Evolutionary conservation across 2,797 vertebrate species (phyloP).

Genomic region (Lycodopsis pacificus): DNA sequence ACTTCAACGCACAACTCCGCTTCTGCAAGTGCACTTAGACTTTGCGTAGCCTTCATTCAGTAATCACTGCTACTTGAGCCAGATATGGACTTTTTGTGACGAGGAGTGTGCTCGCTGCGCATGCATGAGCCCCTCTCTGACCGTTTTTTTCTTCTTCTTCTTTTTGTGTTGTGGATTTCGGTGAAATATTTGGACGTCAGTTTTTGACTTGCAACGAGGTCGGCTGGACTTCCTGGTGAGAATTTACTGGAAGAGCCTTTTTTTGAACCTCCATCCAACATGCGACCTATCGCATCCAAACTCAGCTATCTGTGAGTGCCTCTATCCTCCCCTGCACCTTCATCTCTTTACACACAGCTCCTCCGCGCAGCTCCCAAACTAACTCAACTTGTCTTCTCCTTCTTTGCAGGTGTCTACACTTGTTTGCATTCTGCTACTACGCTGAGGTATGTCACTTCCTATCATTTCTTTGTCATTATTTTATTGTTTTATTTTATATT

Average conservation of each 20-base stretch:
- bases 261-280: slow-evolving; percentile 69
- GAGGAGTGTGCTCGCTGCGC: slow-evolving; percentile 32
- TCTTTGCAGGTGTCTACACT: slow-evolving; percentile 91
- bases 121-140: slow-evolving; percentile 3
- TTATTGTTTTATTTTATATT: background rate
- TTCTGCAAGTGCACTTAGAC: slow-evolving; percentile 74
- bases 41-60: slow-evolving; percentile 19
- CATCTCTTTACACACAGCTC: slow-evolving; percentile 9
- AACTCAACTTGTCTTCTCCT: slow-evolving; percentile 14
- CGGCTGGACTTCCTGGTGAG: slow-evolving; percentile 14
- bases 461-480: background rate
- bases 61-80: slow-evolving; percentile 15
- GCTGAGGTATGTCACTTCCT: slow-evolving; percentile 90
- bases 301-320: slow-evolving; percentile 86
- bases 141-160: too few species aligned
- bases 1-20: slow-evolving; percentile 48
- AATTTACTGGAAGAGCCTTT: slow-evolving; percentile 19
- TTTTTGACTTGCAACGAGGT: slow-evolving; percentile 1
- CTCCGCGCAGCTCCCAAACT: background rate
- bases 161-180: slow-evolving; percentile 40
- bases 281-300: slow-evolving; percentile 80
- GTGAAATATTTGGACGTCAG: slow-evolving; percentile 40
- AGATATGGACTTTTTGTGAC: slow-evolving; percentile 39
- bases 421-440: slow-evolving; percentile 93
- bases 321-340: background rate